Evolutionary conservation across 2,888 invertebrate genomes (phyloP).

Genomic region (Tinea pellionella): DNA sequence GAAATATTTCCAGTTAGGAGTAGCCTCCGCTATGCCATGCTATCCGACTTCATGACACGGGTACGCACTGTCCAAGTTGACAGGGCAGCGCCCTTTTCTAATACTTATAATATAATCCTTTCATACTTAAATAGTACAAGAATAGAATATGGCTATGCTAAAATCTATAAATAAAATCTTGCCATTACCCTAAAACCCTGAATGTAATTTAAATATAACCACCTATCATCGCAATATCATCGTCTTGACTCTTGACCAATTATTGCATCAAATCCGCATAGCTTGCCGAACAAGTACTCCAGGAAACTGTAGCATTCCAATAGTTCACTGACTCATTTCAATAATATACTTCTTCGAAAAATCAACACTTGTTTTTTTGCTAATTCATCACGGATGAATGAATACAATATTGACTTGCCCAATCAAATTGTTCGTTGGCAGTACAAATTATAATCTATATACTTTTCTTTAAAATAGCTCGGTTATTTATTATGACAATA

Average conservation of each 20-base stretch:
- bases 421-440: neutral
- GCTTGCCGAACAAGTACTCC: constrained; percentile 34
- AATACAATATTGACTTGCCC: neutral
- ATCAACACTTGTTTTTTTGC: neutral
- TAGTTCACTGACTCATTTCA: constrained; percentile 19
- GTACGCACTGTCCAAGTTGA: no score
- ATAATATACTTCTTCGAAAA: constrained; percentile 8
- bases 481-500: no score
- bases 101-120: no score
- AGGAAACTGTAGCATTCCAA: constrained; percentile 54
- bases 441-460: neutral
- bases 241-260: neutral
- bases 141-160: no score
- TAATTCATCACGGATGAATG: neutral
- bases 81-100: no score
- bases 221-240: neutral
- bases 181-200: no score
- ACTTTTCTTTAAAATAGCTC: no score
- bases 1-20: no score
- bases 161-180: no score
- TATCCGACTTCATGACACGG: no score
- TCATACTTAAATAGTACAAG: no score
- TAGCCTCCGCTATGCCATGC: no score
- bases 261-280: constrained; percentile 36
- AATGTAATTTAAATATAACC: neutral